Base-by-base conservation (phyloP, 2,888 invertebrate species). In the Uloborus plumipes region DNA sequence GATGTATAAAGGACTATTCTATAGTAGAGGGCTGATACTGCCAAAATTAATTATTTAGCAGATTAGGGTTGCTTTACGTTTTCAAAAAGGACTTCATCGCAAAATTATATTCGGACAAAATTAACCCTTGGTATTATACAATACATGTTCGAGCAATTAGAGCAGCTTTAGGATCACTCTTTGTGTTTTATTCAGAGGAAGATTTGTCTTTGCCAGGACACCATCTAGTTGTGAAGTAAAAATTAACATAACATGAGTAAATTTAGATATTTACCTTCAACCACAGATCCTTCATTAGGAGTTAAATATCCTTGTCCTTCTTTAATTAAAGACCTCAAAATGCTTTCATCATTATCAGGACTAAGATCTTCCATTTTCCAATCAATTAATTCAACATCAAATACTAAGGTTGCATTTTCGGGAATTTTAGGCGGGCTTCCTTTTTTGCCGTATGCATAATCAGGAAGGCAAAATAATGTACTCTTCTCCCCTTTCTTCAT, bases 401-500 rank as follows among this genome's bases (percentile, higher is more conserved):
- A 90, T 87, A 94, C 93, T 7, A 99, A 90, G 0, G 95, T 95
- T 0, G 98, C 91, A 89, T 95, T 92, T 13, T 95, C 93, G 39
- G 97, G 97, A 86, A 99, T 98, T 87, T 92, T 94, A 1, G 97
- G 97, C 0, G 94, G 94, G 87, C 93, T 94, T 77, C 97, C 98
- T 39, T 89, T 88, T 85, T 92, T 92, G 7, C 98, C 98, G 88
- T 98, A 98, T 0, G 96, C 98, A 90, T 97, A 98, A 82, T 95
- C 93, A 0, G 97, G 92, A 70, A 93, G 93, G 90, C 97, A 96
- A 0, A 94, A 95, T 69, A 99, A 89, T 72, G 93, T 91, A 66
- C 95, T 94, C 71, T 94, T 91, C 89, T 98, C 98, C 0, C 95
- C 95, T 87, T 93, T 93, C 89, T 94, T 95, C 99, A 99, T 99